A percentile compares a stretch with the other conserved stretches of the same genome.
These are phyloP conservation scores for Atherinomorus stipes DNA, from an alignment of 2,113 vertebrate species.

Conservation along the genomic window DNA sequence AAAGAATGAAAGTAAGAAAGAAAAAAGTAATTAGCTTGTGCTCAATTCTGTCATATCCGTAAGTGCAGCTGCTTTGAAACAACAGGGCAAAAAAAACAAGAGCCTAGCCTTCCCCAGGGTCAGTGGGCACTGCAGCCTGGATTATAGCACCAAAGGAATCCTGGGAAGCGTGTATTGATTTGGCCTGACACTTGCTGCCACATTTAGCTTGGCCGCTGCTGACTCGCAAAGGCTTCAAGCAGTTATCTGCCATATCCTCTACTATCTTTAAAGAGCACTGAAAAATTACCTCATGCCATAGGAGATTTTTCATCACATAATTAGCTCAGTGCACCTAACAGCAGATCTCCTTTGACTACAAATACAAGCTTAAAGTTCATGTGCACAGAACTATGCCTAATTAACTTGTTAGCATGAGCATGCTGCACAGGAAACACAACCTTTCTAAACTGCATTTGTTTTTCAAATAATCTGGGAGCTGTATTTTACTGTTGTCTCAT, in stretches of 20 bases:
- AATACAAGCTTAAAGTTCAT: constrained; percentile 90
- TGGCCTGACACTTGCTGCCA: constrained; percentile 91
- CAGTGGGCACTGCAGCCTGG: constrained; percentile 85
- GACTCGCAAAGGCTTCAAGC: constrained; percentile 89
- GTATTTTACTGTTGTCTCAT: constrained; percentile 11
- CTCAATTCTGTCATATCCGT: constrained; percentile 84
- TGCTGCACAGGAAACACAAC: constrained; percentile 48
- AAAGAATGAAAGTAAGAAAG: too few relatives aligned
- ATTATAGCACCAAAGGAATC: constrained; percentile 89
- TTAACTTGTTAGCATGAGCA: constrained; percentile 81
- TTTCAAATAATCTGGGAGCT: constrained; percentile 36
- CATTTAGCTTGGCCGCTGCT: constrained; percentile 88
- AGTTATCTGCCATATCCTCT: constrained; percentile 90
- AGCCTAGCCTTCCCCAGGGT: constrained; percentile 84
- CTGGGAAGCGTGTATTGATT: constrained; percentile 91
- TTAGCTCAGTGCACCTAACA: constrained; percentile 85
- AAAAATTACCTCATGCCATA: constrained; percentile 86
- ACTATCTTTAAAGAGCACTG: constrained; percentile 90
- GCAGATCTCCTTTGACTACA: constrained; percentile 85
- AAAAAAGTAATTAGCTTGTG: constrained; percentile 87
- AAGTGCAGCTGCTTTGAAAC: constrained; percentile 84
- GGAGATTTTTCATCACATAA: constrained; percentile 87
- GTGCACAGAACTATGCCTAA: constrained; percentile 86
- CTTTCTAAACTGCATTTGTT: constrained; percentile 62
- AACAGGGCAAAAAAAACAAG: constrained; percentile 85